These are phyloP conservation scores for Eulemur albifrons DNA, from an alignment of 2,797 vertebrate species.

Conservation along the genomic window DNA sequence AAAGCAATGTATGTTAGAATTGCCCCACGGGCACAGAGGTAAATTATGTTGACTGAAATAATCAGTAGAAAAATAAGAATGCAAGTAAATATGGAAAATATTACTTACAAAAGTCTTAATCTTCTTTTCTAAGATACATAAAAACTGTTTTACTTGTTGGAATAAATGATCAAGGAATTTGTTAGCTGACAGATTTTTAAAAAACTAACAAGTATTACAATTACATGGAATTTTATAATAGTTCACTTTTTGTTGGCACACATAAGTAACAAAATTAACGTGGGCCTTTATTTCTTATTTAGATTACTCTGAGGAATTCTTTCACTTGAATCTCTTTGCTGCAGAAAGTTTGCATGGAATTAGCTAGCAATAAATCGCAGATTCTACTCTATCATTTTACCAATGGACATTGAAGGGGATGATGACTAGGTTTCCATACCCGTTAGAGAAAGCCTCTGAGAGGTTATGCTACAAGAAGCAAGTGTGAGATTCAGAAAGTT, in stretches of 20 bases:
- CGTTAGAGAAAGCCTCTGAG: background rate
- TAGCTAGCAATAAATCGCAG: background rate
- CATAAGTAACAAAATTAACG: slow-evolving; percentile 29
- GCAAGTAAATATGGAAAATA: slow-evolving; percentile 22
- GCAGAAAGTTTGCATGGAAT: background rate
- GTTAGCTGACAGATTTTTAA: background rate
- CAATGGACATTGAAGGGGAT: background rate
- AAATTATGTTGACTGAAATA: slow-evolving; percentile 36
- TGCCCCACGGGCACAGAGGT: background rate
- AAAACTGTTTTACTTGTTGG: background rate
- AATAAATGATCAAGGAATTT: slow-evolving; percentile 37
- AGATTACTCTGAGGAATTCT: background rate
- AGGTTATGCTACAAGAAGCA: background rate
- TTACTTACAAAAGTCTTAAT: slow-evolving; percentile 23
- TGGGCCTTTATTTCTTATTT: background rate
- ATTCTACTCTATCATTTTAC: background rate
- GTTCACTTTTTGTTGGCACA: background rate
- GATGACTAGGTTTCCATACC: background rate
- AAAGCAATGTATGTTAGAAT: background rate
- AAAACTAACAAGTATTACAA: slow-evolving; percentile 20
- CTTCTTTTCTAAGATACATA: slow-evolving; percentile 11
- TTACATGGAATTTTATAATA: slow-evolving; percentile 27
- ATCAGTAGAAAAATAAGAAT: background rate
- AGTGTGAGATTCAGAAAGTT: background rate
- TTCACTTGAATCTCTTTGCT: slow-evolving; percentile 24